Evolutionary conservation across 2,888 invertebrate genomes (phyloP).

Genomic region (Pachliopta kotzebuea): DNA sequence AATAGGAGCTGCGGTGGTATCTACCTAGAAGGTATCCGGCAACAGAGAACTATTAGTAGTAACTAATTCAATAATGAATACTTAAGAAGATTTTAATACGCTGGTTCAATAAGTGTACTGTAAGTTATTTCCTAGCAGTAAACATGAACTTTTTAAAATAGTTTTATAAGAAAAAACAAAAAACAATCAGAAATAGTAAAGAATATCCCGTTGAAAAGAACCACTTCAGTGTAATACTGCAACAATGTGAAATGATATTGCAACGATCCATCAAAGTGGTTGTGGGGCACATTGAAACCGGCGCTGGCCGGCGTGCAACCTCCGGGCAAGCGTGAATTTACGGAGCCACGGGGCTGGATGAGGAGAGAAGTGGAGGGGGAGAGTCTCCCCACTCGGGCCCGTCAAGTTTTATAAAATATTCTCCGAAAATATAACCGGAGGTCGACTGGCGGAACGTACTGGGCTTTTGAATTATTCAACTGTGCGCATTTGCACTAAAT

Average conservation of each 20-base stretch:
- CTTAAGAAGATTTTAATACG: too few relatives aligned
- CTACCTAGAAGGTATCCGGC: too few relatives aligned
- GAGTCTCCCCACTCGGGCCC: conserved; percentile 18
- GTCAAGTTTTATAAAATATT: conserved; percentile 28
- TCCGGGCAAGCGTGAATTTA: conserved; percentile 26
- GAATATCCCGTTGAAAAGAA: conserved; percentile 5
- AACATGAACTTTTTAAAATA: too few relatives aligned
- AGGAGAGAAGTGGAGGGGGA: neutral
- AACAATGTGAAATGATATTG: conserved; percentile 12
- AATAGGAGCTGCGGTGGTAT: too few relatives aligned
- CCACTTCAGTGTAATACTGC: conserved; percentile 5
- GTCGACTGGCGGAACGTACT: conserved; percentile 11
- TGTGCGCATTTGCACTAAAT: conserved; percentile 11
- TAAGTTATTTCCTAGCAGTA: too few relatives aligned
- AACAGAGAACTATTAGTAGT: too few relatives aligned
- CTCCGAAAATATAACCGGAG: conserved; percentile 24
- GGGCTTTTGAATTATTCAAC: conserved; percentile 22
- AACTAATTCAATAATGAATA: too few relatives aligned
- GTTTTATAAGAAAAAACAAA: neutral
- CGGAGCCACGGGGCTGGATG: conserved; percentile 8
- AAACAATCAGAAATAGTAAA: neutral
- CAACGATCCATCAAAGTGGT: conserved; percentile 13
- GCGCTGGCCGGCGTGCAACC: neutral
- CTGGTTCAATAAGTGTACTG: too few relatives aligned
- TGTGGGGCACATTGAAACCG: conserved; percentile 18